A percentile compares a stretch with the other conserved stretches of the same genome.
These are phyloP conservation scores for Lycaena phlaeas DNA, from an alignment of 2,888 invertebrate species.

Conservation along the genomic window DNA sequence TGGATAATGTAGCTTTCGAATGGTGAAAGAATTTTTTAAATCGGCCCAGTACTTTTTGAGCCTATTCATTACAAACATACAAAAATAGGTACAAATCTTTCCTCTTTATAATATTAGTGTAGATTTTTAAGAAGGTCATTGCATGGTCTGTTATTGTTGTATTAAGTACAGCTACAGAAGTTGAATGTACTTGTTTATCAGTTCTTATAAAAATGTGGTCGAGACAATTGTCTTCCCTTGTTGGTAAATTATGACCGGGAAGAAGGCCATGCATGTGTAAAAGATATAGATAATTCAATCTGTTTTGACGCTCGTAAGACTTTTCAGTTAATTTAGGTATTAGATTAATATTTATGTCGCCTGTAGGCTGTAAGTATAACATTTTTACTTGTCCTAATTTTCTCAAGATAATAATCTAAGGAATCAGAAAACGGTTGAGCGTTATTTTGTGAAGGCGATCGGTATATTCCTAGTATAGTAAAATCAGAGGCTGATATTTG, in stretches of 20 bases:
- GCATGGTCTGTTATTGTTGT: conserved; percentile 3
- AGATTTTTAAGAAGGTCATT: background rate
- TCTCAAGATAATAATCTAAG: background rate
- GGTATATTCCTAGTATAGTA: background rate
- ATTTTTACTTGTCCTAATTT: background rate
- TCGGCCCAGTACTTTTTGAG: too few species aligned
- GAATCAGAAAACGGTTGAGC: background rate
- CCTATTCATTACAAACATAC: too few species aligned
- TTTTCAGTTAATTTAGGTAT: background rate
- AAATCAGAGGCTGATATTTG: background rate
- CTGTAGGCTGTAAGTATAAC: background rate
- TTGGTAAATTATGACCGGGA: conserved; percentile 1
- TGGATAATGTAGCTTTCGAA: too few species aligned
- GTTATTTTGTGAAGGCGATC: background rate
- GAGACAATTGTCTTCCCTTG: background rate
- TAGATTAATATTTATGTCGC: conserved; percentile 1
- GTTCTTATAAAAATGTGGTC: conserved; percentile 1
- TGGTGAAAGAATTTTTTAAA: too few species aligned
- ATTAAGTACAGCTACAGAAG: background rate
- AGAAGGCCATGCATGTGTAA: background rate
- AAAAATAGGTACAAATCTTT: too few species aligned
- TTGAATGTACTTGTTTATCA: background rate
- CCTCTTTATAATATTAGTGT: too few species aligned
- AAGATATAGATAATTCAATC: background rate
- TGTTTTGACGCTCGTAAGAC: background rate